Base-by-base conservation (phyloP, 2,797 vertebrate species). In the Ammospiza maritima region DNA sequence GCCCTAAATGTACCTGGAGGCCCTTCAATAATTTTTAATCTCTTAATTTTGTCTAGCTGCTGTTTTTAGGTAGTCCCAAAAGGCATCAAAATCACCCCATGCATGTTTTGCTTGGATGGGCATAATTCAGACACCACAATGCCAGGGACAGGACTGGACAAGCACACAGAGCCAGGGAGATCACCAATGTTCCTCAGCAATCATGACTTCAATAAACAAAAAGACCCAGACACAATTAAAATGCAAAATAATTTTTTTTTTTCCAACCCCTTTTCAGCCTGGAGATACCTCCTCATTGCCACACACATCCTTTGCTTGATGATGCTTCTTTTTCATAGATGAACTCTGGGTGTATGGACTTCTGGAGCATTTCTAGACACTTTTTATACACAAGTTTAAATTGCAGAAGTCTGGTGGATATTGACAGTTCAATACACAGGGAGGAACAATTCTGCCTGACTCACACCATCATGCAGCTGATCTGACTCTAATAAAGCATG, bases 401-500 rank as follows among this genome's bases (percentile, higher is more conserved):
- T 58, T 73, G 66, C 56, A 92, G 66, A 86, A 45, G 19, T 88
- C 19, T 81, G 61, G 87, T 67, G 62, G 66, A 78, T 78, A 44
- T n/a, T 81, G 82, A 84, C 70, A 92, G 65, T 54, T 86, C 48
- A 66, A 3, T 32, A 47, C 45, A 61, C 34, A 70, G 30, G 45
- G 32, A 75, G 29, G 66, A 92, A 64, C 42, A 70, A n/a, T 58
- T 94, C 66, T 85, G 70, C 50, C 82, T 83, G 82, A 77, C 48
- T 89, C 64, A 60, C 48, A 44, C 45, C 60, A 36, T 74, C 56
- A 20, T 5, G 69, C 42, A 86, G 76, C 45, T 88, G 85, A 86
- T 73, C 34, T 76, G 85, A 86, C 38, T 79, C 64, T 91, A 91
- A 94, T 76, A 86, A 93, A 76, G 48, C 50, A 42, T 10, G 11